phyloP scores from a whole-genome alignment of 2,797 vertebrate species.

The Mormyrops attenuatus region DNA sequence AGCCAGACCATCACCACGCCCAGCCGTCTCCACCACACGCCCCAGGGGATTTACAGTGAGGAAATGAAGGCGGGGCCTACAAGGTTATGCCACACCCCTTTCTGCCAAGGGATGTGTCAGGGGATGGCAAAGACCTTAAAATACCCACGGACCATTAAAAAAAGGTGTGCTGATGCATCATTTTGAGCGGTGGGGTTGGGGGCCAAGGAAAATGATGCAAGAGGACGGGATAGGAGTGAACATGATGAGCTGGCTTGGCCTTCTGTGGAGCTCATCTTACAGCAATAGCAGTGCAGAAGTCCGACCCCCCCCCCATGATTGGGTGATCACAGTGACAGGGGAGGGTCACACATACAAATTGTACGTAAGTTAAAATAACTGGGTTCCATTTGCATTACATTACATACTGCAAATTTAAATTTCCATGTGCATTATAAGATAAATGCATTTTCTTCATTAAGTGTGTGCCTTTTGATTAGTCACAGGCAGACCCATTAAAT shows the following conservation, averaged over 20 bases:
- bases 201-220: neutral
- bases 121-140: neutral
- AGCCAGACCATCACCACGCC: neutral
- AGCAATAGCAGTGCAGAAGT: neutral
- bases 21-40: neutral
- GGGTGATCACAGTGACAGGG: neutral
- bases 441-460: neutral
- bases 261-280: neutral
- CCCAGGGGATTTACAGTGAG: neutral
- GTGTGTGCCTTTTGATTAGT: neutral
- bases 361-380: neutral
- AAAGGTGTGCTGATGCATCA: neutral
- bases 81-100: neutral
- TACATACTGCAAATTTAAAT: neutral
- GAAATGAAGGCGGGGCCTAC: neutral
- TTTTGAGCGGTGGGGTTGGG: neutral
- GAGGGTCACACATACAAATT: neutral
- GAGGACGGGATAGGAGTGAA: neutral
- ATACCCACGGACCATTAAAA: neutral
- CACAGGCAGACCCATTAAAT: constrained; percentile 2
- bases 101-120: neutral
- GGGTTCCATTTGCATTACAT: neutral
- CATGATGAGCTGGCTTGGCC: neutral
- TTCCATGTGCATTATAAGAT: neutral
- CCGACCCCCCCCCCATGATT: neutral